Evolutionary conservation across 1,140 invertebrate species (phyloP), one percentile per base, ranked within the genome.

Genomic region (Drosophila mayri): DNA sequence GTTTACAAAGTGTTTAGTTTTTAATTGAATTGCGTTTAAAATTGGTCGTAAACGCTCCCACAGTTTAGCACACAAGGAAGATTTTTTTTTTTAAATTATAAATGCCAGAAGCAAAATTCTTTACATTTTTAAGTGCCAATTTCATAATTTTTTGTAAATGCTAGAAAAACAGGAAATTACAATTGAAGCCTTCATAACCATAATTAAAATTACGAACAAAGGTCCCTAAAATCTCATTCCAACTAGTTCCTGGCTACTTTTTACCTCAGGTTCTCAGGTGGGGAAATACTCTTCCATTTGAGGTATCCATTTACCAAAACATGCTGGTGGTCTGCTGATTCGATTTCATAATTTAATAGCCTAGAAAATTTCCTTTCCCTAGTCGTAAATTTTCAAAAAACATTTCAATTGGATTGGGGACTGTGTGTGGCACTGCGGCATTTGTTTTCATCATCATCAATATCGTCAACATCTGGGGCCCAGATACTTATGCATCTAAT

Each of bases 361-460:
- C 57, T 35, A 49, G 70, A 72, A 79, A 68, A 61, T 65, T 58
- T 66, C 6, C 16, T 16, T 71, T 80, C 65, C 47, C 35, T 16
- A 44, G 60, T 84, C 81, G 70, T 88, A 90, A 88, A 88, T 86
- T 75, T 68, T 25, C 28, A 2, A 72, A 72, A 55, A 62, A 78
- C 62, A 81, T 80, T 88, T 88, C 81, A 81, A 88, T 88, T 88
- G 84, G 77, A 40, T 68, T 77, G 76, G 58, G 71, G 63, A 65
- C 63, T 30, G 47, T 64, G 59, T 71, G 52, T 71, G 66, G 62
- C 63, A 6, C 38, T 80, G 65, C 65, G 64, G 74, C 70, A 63
- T 70, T 85, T 44, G 82, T 85, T 78, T 81, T 86, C 81, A 84
- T 84, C 60, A 82, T 81, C 75, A 76, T 71, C 72, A 64, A 83